These are phyloP conservation scores for Geococcyx californianus DNA, from an alignment of 2,113 vertebrate genomes.

Conservation along the genomic window DNA sequence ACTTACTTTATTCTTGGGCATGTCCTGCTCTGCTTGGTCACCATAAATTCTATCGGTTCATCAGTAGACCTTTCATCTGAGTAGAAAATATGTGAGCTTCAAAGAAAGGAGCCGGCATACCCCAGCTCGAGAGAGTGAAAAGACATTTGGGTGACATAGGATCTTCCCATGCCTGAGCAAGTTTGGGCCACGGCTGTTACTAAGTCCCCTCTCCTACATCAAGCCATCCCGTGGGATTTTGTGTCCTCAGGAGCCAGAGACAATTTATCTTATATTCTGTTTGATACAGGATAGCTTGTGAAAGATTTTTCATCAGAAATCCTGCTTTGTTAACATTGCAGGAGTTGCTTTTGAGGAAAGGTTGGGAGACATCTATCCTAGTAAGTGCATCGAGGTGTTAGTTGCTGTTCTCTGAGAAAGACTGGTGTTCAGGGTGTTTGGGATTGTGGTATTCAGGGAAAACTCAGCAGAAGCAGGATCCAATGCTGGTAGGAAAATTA, in stretches of 20 bases:
- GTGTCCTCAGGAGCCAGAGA: background rate
- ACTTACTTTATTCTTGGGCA: background rate
- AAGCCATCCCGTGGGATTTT: background rate
- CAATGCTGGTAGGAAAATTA: background rate
- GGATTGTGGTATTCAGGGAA: background rate
- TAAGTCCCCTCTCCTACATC: background rate
- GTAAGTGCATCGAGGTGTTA: background rate
- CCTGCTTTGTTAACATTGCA: background rate
- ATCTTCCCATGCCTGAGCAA: background rate
- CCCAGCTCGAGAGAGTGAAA: background rate
- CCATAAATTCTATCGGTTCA: background rate
- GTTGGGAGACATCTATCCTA: fast-evolving
- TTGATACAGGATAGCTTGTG: background rate
- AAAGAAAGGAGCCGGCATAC: background rate
- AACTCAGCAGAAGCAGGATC: background rate
- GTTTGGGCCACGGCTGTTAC: background rate
- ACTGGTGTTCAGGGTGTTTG: background rate
- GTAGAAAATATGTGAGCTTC: background rate
- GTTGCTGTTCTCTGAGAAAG: background rate
- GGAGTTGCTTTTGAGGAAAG: background rate
- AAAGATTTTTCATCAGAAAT: background rate
- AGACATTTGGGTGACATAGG: background rate
- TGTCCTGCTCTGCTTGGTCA: background rate
- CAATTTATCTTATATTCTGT: fast-evolving
- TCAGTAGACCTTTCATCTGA: background rate